These are phyloP conservation scores for Heteropelma amictum DNA, from an alignment of 2,888 invertebrate genomes.

Conservation along the genomic window DNA sequence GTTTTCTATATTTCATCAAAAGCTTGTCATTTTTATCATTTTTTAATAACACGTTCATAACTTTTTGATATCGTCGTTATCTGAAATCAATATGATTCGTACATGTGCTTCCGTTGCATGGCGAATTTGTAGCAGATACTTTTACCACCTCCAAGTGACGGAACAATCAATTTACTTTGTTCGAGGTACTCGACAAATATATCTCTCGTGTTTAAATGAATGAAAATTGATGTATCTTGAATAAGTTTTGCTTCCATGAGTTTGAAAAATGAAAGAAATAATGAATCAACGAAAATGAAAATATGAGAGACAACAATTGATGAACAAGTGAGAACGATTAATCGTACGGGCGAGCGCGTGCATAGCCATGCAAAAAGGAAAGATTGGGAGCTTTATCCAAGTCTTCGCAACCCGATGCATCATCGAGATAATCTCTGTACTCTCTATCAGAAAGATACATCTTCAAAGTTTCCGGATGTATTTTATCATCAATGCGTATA, in stretches of 20 bases:
- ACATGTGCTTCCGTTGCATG: too few species aligned
- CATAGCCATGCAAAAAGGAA: conserved; percentile 68
- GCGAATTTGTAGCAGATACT: too few species aligned
- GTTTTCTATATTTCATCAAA: too few species aligned
- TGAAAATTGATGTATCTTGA: not conserved
- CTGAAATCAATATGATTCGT: too few species aligned
- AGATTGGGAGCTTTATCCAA: conserved; percentile 53
- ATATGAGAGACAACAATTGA: not conserved
- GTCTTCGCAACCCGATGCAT: conserved; percentile 43
- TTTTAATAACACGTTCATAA: too few species aligned
- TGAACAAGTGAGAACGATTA: conserved; percentile 39
- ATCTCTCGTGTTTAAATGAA: not conserved
- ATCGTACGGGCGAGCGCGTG: conserved; percentile 58
- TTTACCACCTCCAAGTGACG: too few species aligned
- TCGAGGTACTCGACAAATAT: not conserved
- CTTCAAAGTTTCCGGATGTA: conserved; percentile 54
- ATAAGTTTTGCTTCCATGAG: not conserved
- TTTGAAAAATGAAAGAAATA: not conserved
- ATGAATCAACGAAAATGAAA: not conserved
- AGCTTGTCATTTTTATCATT: too few species aligned
- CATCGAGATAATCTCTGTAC: conserved; percentile 51
- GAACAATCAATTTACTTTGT: too few species aligned
- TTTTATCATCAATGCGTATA: conserved; percentile 46
- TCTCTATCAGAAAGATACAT: conserved; percentile 54
- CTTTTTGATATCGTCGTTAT: too few species aligned